phyloP scores from a whole-genome alignment of 2,797 vertebrate species.

The Peromyscus nudipes region DNA sequence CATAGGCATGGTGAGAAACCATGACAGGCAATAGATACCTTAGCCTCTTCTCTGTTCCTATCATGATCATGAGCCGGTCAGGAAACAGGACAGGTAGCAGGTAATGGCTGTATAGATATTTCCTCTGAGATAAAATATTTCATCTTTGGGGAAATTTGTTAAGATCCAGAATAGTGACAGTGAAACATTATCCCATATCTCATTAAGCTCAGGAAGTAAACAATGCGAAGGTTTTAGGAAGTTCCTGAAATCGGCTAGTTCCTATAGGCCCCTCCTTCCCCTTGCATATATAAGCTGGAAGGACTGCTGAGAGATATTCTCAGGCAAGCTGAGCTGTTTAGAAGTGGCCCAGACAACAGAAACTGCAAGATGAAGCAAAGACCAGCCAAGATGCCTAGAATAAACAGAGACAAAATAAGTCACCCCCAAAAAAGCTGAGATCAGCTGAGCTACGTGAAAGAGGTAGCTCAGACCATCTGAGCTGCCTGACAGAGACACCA shows the following conservation, averaged over 20 bases:
- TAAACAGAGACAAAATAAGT: background rate
- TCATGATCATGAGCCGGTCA: background rate
- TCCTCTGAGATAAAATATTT: background rate
- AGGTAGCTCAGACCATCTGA: no score
- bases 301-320: background rate
- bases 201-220: background rate
- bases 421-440: background rate
- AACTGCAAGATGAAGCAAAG: background rate
- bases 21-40: background rate
- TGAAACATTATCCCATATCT: background rate
- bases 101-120: background rate
- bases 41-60: background rate
- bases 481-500: background rate
- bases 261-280: background rate
- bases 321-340: background rate
- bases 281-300: background rate
- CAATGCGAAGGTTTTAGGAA: background rate
- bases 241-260: background rate
- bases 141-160: background rate
- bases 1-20: background rate
- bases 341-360: background rate
- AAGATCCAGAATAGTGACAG: background rate
- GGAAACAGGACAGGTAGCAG: background rate
- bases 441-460: background rate
- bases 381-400: background rate